Evolutionary conservation across 2,113 vertebrate genomes (phyloP).

Genomic region (Lipophrys pholis): DNA sequence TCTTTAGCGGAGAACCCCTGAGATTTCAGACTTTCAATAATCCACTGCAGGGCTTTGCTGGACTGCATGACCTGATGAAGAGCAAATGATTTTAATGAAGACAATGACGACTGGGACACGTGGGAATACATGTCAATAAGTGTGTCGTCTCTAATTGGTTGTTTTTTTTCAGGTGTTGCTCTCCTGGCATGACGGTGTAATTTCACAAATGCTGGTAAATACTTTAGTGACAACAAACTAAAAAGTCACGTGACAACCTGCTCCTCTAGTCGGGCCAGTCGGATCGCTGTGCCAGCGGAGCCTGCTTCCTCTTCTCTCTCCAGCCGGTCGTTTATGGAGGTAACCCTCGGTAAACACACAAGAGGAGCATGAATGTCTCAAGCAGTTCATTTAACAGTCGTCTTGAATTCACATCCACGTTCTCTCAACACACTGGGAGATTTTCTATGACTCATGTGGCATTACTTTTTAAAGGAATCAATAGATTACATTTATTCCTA

Average conservation of each 20-base stretch:
- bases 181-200: neutral
- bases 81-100: slow-evolving; percentile 11
- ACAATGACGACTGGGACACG: neutral
- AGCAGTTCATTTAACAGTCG: neutral
- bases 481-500: too few species aligned
- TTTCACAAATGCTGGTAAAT: slow-evolving; percentile 10
- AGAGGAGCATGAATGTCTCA: neutral
- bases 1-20: slow-evolving; percentile 76
- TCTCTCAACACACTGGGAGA: too few species aligned
- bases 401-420: too few species aligned
- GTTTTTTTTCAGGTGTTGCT: too few species aligned
- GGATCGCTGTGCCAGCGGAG: slow-evolving; percentile 77
- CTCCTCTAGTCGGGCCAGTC: slow-evolving; percentile 87
- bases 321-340: slow-evolving; percentile 82
- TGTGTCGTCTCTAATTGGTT: neutral
- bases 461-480: too few species aligned
- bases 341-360: slow-evolving; percentile 82
- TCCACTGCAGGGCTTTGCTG: slow-evolving; percentile 86
- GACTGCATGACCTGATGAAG: slow-evolving; percentile 84
- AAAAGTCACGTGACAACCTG: slow-evolving; percentile 84
- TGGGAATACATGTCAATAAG: neutral
- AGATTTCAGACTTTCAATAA: slow-evolving; percentile 84
- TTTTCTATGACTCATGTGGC: too few species aligned
- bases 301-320: slow-evolving; percentile 83
- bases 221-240: slow-evolving; percentile 2